A percentile compares a stretch with the other conserved stretches of the same genome.
Conservation (phyloP, 2,888 invertebrate genomes). For the Psococerastis gibbosa region DNA sequence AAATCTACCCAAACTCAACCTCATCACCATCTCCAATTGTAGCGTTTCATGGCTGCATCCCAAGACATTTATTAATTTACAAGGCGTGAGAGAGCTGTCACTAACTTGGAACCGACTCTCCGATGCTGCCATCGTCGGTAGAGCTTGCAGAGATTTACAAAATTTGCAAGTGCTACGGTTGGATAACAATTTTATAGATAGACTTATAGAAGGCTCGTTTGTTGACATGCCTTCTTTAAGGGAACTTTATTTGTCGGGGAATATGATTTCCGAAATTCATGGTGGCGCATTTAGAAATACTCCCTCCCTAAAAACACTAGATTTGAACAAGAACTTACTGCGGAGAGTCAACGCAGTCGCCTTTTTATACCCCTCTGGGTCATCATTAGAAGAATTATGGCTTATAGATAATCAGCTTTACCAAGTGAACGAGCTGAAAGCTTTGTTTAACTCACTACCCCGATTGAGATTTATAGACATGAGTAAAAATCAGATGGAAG, state of each 20-base stretch:
- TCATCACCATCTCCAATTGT: slow-evolving; percentile 57
- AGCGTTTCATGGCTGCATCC: slow-evolving; percentile 62
- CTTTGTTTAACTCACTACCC: slow-evolving; percentile 57
- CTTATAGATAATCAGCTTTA: slow-evolving; percentile 57
- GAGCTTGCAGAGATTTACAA: slow-evolving; percentile 56
- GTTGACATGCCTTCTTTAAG: slow-evolving; percentile 54
- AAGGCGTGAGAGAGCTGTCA: slow-evolving; percentile 47
- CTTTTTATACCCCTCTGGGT: slow-evolving; percentile 49
- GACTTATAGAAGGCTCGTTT: slow-evolving; percentile 56
- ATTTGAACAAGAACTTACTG: slow-evolving; percentile 58
- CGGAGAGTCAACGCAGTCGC: slow-evolving; percentile 64
- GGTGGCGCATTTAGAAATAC: slow-evolving; percentile 67
- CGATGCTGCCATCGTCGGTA: slow-evolving; percentile 66
- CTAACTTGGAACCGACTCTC: slow-evolving; percentile 51
- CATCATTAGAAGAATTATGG: slow-evolving; percentile 48
- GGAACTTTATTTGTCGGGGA: slow-evolving; percentile 46
- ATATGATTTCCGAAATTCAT: slow-evolving; percentile 52
- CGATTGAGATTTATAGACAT: slow-evolving; percentile 58
- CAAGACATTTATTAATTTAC: slow-evolving; percentile 49
- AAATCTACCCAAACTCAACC: slow-evolving; percentile 43
- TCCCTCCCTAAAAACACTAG: slow-evolving; percentile 48
- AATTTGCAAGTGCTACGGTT: slow-evolving; percentile 47
- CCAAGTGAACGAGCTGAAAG: slow-evolving; percentile 51
- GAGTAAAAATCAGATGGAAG: slow-evolving; percentile 55
- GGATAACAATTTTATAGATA: slow-evolving; percentile 49